Base-by-base conservation (phyloP, 37 sponge, comb jelly and placozoan genomes). In the Chondrilla cf. caribensis region DNA sequence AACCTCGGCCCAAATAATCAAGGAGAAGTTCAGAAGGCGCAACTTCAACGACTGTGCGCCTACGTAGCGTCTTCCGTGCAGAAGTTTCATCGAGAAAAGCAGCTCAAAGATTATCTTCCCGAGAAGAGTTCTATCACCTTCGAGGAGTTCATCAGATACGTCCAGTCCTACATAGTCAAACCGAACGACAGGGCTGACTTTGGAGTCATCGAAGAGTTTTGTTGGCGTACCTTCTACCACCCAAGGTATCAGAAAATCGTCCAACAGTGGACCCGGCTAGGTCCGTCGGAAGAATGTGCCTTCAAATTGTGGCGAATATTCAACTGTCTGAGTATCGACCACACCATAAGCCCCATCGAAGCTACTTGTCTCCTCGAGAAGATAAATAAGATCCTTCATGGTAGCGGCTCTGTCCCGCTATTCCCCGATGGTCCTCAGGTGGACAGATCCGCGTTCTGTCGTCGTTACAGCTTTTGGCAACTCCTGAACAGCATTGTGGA, bases 221-320 rank as follows among this genome's bases (percentile, higher is more conserved):
- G 76, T 42, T 73, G 76, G 76, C 76, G 76, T 19, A 73, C 41
- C 25, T 73, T 43, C 43, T 73, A 25, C 25, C 44, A 40, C 0
- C 9, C 39, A n/a, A 73, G 40, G 24, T 73, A 39, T 37, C 76
- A 36, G 76, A 38, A 40, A 39, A 37, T 6, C 15, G 36, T 31
- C 25, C n/a, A n/a, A 24, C 41, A 73, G 43, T 73, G 76, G 76
- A 39, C 44, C n/a, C 11, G 76, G 21, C 42, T 73, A 9, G 76
- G 76, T 1, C 76, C 76, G 43, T 62, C 64, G 9, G 81, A 80
- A 47, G 81, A 80, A 33, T 39, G 18, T 21, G 64, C 81, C 18
- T 80, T 80, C 41, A 80, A 21, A 33, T 36, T 80, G 38, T 80
- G 81, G 81, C 38, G 81, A 33, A 80, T 80, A 6, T 80, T 62